Percentiles rank a stretch among this genome's conserved stretches.
Conservation (phyloP, 2,113 vertebrate genomes). For the Penelope pileata region DNA sequence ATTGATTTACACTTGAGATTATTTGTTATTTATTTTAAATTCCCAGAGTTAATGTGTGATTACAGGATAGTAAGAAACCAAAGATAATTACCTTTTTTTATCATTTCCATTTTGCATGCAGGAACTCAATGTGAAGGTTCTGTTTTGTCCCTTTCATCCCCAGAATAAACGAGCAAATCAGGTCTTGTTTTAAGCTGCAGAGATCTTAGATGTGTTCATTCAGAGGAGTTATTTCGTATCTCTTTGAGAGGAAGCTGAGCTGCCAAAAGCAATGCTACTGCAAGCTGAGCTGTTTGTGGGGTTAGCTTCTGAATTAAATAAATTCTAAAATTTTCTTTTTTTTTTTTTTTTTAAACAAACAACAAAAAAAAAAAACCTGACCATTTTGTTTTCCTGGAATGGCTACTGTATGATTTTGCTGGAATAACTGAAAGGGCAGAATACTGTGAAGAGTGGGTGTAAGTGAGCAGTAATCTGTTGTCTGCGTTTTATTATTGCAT, state of each 20-base stretch:
- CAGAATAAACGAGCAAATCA: background rate
- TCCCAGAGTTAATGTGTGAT: background rate
- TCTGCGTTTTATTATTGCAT: background rate
- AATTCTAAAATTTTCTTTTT: background rate
- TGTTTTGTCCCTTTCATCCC: background rate
- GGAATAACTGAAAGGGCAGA: background rate
- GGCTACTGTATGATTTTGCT: background rate
- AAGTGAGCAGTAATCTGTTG: background rate
- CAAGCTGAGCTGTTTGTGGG: background rate
- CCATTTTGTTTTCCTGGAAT: no score
- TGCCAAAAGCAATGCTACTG: background rate
- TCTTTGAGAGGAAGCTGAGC: background rate
- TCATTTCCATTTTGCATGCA: background rate
- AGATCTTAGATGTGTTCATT: background rate
- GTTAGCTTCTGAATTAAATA: background rate
- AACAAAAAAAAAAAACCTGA: background rate
- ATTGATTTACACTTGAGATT: background rate
- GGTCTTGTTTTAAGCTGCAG: background rate
- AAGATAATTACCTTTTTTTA: background rate
- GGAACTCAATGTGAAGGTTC: accelerated
- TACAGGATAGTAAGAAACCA: background rate
- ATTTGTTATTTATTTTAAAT: background rate
- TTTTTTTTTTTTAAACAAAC: no score
- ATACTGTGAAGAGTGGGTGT: background rate
- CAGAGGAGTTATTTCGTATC: background rate